Evolutionary conservation across 2,888 invertebrate species (phyloP), one percentile per base, ranked within the genome.

Genomic region (Cantharis rustica): DNA sequence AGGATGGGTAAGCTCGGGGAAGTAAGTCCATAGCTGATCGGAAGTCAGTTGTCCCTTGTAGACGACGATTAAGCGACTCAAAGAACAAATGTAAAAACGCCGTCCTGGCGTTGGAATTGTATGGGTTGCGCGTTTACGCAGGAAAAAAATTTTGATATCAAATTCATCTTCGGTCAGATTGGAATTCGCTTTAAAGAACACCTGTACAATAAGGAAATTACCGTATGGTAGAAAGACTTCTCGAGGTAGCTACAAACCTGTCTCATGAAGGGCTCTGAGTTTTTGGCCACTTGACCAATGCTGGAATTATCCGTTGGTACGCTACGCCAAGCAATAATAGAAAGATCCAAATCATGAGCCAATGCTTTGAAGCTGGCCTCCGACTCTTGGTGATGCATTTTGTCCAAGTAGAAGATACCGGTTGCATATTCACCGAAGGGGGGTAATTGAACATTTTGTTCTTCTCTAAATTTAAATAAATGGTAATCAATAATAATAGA

Each of bases 1-100:
- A 1, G 95, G 94, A 89, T 94, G 90, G 84, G 86, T 87, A 74
- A 94, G 88, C 87, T 94, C 94, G 80, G 91, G 92, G 88, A 94
- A 94, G 87, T 93, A 94, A 17, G 92, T 92, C 95, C 96, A 91
- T 86, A 98, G 89, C 88, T 99, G 99, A 86, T 96, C 95, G 0
- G 99, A 97, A 31, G 98, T 98, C 83, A 99, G 92, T 86, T 98
- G 95, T 61, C 99, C 99, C 90, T 99, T 99, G 91, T 99, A 99
- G 31, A 99, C 98, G 78, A 99, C 91, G 10, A 95, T 97, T 84
- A 93, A 93, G 71, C 96, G 90, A 20, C 97, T 97, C 82, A 99
- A 90, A 74, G 98, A 98, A 90, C 98, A 98, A 85, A 99, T 96
- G 89, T 99, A 99, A 90, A 97, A 99, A 80, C 98, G 91, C 66